A percentile compares a stretch with the other conserved stretches of the same genome.
phyloP scores from a whole-genome alignment of 1,140 invertebrate genomes.

The Bacillus rossius region DNA sequence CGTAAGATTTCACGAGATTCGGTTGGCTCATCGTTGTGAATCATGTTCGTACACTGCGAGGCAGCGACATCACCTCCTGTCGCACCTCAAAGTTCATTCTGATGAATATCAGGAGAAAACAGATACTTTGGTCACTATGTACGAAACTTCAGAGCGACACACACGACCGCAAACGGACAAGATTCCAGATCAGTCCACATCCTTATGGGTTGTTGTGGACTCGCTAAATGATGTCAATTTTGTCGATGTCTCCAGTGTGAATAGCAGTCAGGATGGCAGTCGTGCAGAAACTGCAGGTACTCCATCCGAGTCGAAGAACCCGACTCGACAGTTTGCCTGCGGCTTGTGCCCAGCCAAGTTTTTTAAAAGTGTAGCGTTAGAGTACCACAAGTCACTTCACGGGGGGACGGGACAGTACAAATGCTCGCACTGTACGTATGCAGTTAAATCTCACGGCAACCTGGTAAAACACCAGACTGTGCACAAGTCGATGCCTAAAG shows the following conservation, averaged over 20 bases:
- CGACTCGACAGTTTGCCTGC: slow-evolving; percentile 46
- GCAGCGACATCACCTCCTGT: slow-evolving; percentile 60
- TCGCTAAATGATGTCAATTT: too few relatives aligned
- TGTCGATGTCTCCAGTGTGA: too few relatives aligned
- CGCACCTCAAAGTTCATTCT: slow-evolving; percentile 72
- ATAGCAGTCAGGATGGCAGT: background rate
- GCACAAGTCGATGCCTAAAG: slow-evolving; percentile 35
- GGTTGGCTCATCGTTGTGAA: slow-evolving; percentile 59
- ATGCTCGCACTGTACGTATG: slow-evolving; percentile 80
- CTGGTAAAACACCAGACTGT: slow-evolving; percentile 67
- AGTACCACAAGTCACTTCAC: slow-evolving; percentile 66
- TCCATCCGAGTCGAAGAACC: background rate
- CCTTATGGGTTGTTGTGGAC: slow-evolving; percentile 40
- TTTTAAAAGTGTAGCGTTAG: slow-evolving; percentile 59
- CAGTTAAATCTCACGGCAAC: slow-evolving; percentile 69
- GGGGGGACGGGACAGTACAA: slow-evolving; percentile 61
- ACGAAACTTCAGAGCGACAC: slow-evolving; percentile 54
- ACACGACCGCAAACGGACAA: slow-evolving; percentile 52
- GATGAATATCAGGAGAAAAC: slow-evolving; percentile 70
- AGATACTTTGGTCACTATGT: slow-evolving; percentile 59
- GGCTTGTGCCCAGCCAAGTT: slow-evolving; percentile 63
- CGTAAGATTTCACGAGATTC: slow-evolving; percentile 57
- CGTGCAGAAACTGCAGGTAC: slow-evolving; percentile 9
- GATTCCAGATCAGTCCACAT: slow-evolving; percentile 40
- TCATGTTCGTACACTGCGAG: slow-evolving; percentile 73